phyloP scores from a whole-genome alignment of 2,113 vertebrate genomes.

The Dryoscopus gambensis region DNA sequence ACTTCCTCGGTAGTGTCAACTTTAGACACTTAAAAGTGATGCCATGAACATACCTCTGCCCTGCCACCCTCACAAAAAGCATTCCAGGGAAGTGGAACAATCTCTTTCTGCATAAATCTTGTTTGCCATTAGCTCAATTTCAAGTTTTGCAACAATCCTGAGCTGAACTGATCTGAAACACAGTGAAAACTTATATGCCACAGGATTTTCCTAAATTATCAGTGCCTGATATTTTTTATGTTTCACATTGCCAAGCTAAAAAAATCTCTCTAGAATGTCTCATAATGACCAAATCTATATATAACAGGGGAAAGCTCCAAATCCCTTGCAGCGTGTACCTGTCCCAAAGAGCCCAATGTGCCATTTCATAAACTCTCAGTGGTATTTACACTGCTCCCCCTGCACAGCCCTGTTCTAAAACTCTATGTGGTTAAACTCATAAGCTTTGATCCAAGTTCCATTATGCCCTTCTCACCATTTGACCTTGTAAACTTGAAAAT shows the following conservation, averaged over 20 bases:
- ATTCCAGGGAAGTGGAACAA: neutral
- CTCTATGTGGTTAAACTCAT: neutral
- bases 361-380: neutral
- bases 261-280: neutral
- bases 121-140: neutral
- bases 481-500: neutral
- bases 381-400: neutral
- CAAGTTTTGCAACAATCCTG: neutral
- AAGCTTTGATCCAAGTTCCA: neutral
- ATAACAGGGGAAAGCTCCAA: neutral
- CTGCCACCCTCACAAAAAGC: neutral
- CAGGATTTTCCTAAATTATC: neutral
- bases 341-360: neutral
- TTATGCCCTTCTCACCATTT: neutral
- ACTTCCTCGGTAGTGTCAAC: neutral
- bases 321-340: rapidly evolving
- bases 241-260: neutral
- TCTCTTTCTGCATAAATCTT: neutral
- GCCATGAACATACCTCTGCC: neutral
- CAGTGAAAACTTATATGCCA: neutral
- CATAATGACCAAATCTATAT: neutral
- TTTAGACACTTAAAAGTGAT: neutral
- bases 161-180: neutral
- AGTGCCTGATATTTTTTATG: neutral
- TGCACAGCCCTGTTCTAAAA: neutral